A percentile compares a stretch with the other conserved stretches of the same genome.
Evolutionary conservation across 2,888 invertebrate species (phyloP).

Genomic region (Nomada hirtipes): DNA sequence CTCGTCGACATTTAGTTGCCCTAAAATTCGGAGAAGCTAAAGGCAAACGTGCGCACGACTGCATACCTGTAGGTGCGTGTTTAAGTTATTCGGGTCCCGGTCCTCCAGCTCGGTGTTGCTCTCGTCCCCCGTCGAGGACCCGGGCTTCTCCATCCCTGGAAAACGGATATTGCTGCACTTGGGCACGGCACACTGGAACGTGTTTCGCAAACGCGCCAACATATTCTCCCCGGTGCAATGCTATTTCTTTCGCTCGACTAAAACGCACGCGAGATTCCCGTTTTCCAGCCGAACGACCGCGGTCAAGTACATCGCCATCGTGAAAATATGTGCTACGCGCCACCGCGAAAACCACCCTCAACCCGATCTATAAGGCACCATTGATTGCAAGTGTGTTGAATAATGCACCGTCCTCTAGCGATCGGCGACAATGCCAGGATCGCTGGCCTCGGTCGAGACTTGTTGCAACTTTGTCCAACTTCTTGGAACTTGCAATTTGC

Average conservation of each 20-base stretch:
- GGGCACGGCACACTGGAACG: slow-evolving; percentile 63
- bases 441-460: slow-evolving; percentile 8
- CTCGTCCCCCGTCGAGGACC: slow-evolving; percentile 81
- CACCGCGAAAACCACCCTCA: not conserved
- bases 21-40: no score
- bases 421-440: slow-evolving; percentile 46
- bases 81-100: slow-evolving; percentile 89
- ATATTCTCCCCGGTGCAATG: slow-evolving; percentile 1
- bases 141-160: slow-evolving; percentile 81
- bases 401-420: slow-evolving; percentile 19
- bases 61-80: slow-evolving; percentile 89
- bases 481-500: no score
- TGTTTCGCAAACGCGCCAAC: slow-evolving; percentile 65
- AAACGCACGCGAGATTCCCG: no score
- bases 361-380: slow-evolving; percentile 31
- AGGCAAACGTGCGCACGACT: no score
- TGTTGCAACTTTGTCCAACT: not conserved
- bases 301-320: slow-evolving; percentile 36
- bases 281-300: not conserved
- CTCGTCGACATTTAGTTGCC: not conserved
- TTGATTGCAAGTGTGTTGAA: slow-evolving; percentile 28
- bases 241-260: not conserved
- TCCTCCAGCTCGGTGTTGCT: slow-evolving; percentile 87
- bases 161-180: slow-evolving; percentile 71
- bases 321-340: slow-evolving; percentile 12